Conservation (phyloP, 2,113 vertebrate species). For the Puntigrus tetrazona region DNA sequence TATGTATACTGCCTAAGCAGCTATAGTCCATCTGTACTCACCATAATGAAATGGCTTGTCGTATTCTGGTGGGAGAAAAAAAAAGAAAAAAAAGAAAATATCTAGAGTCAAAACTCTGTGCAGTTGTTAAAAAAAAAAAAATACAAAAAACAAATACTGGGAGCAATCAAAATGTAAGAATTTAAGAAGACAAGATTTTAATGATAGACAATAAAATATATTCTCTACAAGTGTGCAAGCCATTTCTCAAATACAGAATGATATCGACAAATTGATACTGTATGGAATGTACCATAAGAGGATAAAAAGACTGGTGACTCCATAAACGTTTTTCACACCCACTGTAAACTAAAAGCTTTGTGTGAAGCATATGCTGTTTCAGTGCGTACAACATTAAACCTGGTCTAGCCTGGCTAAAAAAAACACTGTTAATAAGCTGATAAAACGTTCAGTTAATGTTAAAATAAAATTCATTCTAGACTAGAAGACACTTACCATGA, state of each 20-base stretch:
- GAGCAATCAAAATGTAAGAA: not conserved
- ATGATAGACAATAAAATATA: not conserved
- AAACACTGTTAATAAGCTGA: slow-evolving; percentile 15
- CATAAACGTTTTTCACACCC: slow-evolving; percentile 29
- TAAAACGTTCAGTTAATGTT: not conserved
- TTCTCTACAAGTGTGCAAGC: not conserved
- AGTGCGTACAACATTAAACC: not conserved
- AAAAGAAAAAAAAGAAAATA: slow-evolving; percentile 58
- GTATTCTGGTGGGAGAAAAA: slow-evolving; percentile 64
- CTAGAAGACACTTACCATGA: slow-evolving; percentile 63
- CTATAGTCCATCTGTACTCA: slow-evolving; percentile 63
- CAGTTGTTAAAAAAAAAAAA: not conserved
- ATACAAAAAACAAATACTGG: not conserved
- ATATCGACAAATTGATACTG: not conserved
- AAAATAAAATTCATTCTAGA: not conserved
- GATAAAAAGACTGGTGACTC: slow-evolving; percentile 23
- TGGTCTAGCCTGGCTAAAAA: slow-evolving; percentile 1
- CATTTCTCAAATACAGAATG: not conserved
- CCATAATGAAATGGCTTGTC: slow-evolving; percentile 77
- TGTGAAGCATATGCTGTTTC: not conserved
- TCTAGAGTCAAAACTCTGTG: slow-evolving; percentile 23
- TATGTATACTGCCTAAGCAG: slow-evolving; percentile 10
- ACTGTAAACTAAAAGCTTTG: slow-evolving; percentile 14
- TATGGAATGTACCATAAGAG: slow-evolving; percentile 25
- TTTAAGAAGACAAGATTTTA: not conserved